Conservation (phyloP, 1,140 invertebrate genomes). For the Gonatopus flavifemur region DNA sequence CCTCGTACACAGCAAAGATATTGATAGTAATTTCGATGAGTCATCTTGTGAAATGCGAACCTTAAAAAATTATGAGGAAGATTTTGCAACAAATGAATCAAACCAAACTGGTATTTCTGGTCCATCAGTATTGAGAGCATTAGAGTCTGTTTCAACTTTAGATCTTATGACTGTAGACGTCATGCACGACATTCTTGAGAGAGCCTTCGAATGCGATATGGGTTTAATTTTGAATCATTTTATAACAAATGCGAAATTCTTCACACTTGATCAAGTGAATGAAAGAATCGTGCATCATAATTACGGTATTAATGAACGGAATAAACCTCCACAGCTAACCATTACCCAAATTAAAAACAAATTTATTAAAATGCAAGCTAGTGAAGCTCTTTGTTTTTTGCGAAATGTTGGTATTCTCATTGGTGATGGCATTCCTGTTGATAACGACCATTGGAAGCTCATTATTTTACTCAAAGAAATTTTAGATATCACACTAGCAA, state of each 20-base stretch:
- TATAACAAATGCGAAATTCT: slow-evolving; percentile 5
- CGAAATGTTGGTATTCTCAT: slow-evolving; percentile 9
- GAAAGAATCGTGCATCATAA: neutral
- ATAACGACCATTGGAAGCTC: slow-evolving; percentile 7
- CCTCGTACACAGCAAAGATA: neutral
- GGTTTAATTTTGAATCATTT: slow-evolving; percentile 6
- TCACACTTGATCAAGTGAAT: slow-evolving; percentile 9
- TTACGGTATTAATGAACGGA: neutral
- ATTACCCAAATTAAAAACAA: neutral
- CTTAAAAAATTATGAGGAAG: slow-evolving; percentile 9
- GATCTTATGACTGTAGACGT: slow-evolving; percentile 14
- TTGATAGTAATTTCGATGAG: neutral
- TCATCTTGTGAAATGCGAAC: slow-evolving; percentile 14
- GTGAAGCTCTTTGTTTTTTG: slow-evolving; percentile 10
- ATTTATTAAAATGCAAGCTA: slow-evolving; percentile 11
- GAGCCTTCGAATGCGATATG: slow-evolving; percentile 8
- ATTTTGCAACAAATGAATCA: slow-evolving; percentile 7
- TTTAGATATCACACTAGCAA: slow-evolving; percentile 1
- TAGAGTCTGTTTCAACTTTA: neutral
- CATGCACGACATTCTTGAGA: slow-evolving; percentile 18
- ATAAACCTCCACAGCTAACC: slow-evolving; percentile 3
- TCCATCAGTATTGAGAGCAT: neutral
- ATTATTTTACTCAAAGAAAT: slow-evolving; percentile 6
- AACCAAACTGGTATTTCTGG: slow-evolving; percentile 1
- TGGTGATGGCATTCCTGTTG: slow-evolving; percentile 11